Evolutionary conservation across 1,140 invertebrate genomes (phyloP), one percentile per base, ranked within the genome.

Genomic region (Drosophila subpulchrella): DNA sequence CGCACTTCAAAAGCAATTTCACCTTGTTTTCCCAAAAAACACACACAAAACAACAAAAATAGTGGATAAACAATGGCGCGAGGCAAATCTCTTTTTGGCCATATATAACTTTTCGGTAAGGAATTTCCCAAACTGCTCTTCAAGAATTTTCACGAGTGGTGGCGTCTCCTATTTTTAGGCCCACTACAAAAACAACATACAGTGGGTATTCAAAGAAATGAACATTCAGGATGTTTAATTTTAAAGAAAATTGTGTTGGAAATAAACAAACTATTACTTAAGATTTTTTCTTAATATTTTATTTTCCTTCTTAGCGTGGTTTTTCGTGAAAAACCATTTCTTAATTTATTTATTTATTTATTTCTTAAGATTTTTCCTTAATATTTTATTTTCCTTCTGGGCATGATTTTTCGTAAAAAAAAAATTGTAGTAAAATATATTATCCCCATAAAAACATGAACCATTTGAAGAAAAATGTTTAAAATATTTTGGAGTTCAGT

Each of bases 1-100:
- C 30, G 47, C 68, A 77, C 84, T 88, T 80, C 59, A 78, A 84
- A 84, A 75, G 72, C 71, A 83, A 89, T 88, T 90, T 70, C 76
- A 65, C 50, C 62, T 78, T 84, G 74, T 75, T 89, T 85, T 86
- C 70, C 57, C 41, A 59, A 57, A 44, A 74, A 53, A 75, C 27
- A 73, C 27, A 73, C n/a, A 39, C 63, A 5, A 54, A 56, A n/a
- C 17, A 55, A 46, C 27, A 38, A 36, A 5, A 48, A 68, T 68
- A 41, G 58, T 57, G 39, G 55, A 60, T 50, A 82, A 78, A 70
- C 59, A 73, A 67, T 54, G 59, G 59, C 39, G n/a, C 46, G 46
- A 36, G 32, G 48, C 20, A 58, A 78, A 78, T 42, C 39, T 77
- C 51, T 55, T 58, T 55, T 74, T 44, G 65, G 65, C 34, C 68